phyloP scores from a whole-genome alignment of 2,797 vertebrate genomes.

The Xerus rutilus region DNA sequence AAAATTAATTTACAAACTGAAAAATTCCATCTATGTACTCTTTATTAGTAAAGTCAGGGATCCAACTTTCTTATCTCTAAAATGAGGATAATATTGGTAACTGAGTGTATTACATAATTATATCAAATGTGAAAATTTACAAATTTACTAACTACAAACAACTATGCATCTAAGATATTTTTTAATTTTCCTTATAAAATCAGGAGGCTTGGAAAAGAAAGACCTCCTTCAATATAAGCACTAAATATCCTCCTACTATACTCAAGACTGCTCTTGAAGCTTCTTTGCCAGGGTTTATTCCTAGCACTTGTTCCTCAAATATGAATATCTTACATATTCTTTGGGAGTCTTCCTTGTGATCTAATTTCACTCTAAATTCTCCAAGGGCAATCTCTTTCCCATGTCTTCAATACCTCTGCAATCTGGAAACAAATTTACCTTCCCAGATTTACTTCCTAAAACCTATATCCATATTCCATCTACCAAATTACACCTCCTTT shows the following conservation, averaged over 20 bases:
- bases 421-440: background rate
- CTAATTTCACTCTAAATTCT: slow-evolving; percentile 40
- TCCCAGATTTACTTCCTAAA: background rate
- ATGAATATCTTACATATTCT: background rate
- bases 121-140: background rate
- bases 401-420: background rate
- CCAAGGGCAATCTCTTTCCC: background rate
- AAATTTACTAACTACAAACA: background rate
- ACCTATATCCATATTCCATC: background rate
- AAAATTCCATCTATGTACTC: background rate
- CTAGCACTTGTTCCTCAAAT: background rate
- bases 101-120: background rate
- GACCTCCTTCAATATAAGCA: background rate
- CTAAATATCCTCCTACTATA: background rate
- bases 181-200: background rate
- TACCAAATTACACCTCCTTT: background rate
- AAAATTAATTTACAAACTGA: background rate
- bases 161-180: background rate
- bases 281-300: background rate
- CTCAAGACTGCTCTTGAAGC: background rate
- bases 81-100: background rate
- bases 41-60: background rate
- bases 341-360: background rate
- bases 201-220: background rate
- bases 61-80: slow-evolving; percentile 5